These are phyloP conservation scores for Steinernema carpocapsae DNA, from an alignment of 2,888 invertebrate genomes.

Conservation along the genomic window DNA sequence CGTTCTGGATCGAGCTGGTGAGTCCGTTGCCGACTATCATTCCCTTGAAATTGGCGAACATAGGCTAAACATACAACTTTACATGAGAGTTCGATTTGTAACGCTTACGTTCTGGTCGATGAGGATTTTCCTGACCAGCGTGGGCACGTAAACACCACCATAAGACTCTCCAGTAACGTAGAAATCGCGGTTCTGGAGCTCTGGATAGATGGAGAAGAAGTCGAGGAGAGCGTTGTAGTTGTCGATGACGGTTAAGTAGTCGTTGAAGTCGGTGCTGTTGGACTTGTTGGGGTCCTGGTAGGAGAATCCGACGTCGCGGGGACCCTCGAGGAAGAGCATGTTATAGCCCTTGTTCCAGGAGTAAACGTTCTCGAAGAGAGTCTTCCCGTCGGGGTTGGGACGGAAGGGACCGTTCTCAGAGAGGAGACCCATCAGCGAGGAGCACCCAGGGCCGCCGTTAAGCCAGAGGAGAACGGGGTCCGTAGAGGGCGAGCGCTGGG, in stretches of 20 bases:
- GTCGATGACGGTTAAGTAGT: slow-evolving; percentile 68
- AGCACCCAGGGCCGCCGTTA: slow-evolving; percentile 71
- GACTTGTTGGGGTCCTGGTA: slow-evolving; percentile 68
- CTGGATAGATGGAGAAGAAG: slow-evolving; percentile 71
- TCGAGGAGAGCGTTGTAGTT: slow-evolving; percentile 70
- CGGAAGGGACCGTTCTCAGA: slow-evolving; percentile 71
- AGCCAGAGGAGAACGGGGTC: slow-evolving; percentile 71
- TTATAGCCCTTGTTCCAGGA: slow-evolving; percentile 71
- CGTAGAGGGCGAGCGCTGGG: slow-evolving; percentile 65
- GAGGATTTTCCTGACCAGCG: slow-evolving; percentile 19
- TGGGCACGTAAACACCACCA: slow-evolving; percentile 71
- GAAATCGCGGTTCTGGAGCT: slow-evolving; percentile 70
- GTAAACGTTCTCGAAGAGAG: slow-evolving; percentile 66
- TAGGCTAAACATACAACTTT: slow-evolving; percentile 40
- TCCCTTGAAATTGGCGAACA: slow-evolving; percentile 54
- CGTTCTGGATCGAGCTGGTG: slow-evolving; percentile 49
- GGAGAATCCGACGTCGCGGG: slow-evolving; percentile 73
- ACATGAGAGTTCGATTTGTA: not conserved
- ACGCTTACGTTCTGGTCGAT: slow-evolving; percentile 5
- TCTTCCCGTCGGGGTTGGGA: slow-evolving; percentile 65
- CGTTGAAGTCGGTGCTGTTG: slow-evolving; percentile 53
- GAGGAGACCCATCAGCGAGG: slow-evolving; percentile 68
- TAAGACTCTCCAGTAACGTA: slow-evolving; percentile 71
- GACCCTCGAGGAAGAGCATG: slow-evolving; percentile 72
- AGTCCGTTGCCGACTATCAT: slow-evolving; percentile 63